These are phyloP conservation scores for Peromyscus nudipes DNA, from an alignment of 2,797 vertebrate species.

Conservation along the genomic window DNA sequence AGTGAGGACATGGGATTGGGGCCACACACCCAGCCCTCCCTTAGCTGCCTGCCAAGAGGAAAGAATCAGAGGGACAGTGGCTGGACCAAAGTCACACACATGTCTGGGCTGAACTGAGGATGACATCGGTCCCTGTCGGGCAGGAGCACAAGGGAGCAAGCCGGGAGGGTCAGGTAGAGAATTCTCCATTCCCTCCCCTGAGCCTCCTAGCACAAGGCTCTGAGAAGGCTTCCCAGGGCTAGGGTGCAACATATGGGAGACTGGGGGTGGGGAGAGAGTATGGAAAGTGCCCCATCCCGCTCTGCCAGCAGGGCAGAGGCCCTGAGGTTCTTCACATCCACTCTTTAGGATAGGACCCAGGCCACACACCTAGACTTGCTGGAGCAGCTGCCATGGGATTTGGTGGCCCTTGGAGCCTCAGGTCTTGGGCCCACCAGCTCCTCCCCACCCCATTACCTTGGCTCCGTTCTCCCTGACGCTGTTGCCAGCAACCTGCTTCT, in stretches of 20 bases:
- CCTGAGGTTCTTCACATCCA: not conserved
- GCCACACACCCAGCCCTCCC: conserved; percentile 34
- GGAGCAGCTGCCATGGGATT: not conserved
- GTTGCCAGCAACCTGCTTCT: conserved; percentile 77
- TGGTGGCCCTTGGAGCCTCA: conserved; percentile 47
- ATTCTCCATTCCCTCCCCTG: not conserved
- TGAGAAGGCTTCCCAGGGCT: not conserved
- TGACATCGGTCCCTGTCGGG: not conserved
- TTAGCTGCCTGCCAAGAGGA: not conserved
- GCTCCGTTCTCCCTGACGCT: conserved; percentile 71
- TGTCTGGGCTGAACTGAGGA: not conserved
- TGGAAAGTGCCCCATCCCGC: not conserved
- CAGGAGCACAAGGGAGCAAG: not conserved
- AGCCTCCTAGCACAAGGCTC: conserved; percentile 6
- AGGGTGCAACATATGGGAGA: not conserved
- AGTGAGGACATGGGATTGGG: not conserved
- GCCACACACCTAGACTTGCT: conserved; percentile 55
- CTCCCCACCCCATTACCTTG: conserved; percentile 74
- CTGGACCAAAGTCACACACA: not conserved
- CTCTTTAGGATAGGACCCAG: not conserved
- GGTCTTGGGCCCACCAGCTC: conserved; percentile 62
- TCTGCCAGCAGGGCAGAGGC: conserved; percentile 11
- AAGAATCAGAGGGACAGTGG: conserved; percentile 37
- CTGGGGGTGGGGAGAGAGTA: not conserved
- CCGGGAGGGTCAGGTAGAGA: not conserved